Conservation (phyloP, 2,797 vertebrate species). For the Podarcis lilfordi region DNA sequence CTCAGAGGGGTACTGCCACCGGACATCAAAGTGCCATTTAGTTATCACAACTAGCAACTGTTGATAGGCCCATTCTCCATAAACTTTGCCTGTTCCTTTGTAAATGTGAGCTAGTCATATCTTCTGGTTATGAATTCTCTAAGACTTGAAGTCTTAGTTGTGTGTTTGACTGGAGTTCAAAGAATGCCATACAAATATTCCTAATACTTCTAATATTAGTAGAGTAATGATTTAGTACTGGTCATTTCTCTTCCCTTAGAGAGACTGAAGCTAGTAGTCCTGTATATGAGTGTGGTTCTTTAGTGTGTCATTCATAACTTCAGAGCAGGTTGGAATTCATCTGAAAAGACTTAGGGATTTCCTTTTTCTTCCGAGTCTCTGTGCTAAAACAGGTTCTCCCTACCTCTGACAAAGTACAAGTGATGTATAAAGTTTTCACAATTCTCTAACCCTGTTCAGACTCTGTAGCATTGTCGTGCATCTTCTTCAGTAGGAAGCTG, state of each 20-base stretch:
- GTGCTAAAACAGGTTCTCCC: conserved; percentile 55
- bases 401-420: conserved; percentile 62
- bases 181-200: background rate
- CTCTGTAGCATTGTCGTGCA: conserved; percentile 62
- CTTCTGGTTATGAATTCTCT: background rate
- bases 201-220: background rate
- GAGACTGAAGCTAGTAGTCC: conserved; percentile 2
- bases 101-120: background rate
- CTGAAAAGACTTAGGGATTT: conserved; percentile 57
- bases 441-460: conserved; percentile 11
- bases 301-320: conserved; percentile 40
- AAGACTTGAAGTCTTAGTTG: background rate
- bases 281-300: conserved; percentile 24
- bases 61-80: background rate
- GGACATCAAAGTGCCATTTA: background rate
- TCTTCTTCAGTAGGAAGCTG: conserved; percentile 66
- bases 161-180: background rate
- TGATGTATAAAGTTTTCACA: conserved; percentile 50
- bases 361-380: conserved; percentile 56
- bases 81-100: background rate
- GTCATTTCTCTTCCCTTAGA: background rate
- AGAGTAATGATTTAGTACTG: background rate
- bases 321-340: conserved; percentile 42
- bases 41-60: background rate
- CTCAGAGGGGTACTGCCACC: background rate